These are phyloP conservation scores for Brachionus rubens DNA, from an alignment of 1,140 invertebrate species.

Conservation along the genomic window DNA sequence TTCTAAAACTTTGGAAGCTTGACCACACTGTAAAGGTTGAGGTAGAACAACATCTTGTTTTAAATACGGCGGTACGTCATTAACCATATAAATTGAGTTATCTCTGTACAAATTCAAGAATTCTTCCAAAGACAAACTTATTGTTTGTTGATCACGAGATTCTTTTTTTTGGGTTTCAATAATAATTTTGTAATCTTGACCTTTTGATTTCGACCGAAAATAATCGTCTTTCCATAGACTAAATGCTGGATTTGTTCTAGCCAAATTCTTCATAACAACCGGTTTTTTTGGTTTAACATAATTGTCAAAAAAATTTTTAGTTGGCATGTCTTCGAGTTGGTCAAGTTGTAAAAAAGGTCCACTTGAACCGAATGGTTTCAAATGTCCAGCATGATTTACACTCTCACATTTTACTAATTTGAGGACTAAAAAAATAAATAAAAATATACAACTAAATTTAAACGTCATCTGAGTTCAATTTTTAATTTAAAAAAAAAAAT, in stretches of 20 bases:
- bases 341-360: constrained; percentile 50
- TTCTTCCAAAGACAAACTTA: constrained; percentile 52
- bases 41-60: constrained; percentile 49
- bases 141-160: constrained; percentile 49
- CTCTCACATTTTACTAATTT: background rate
- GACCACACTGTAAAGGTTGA: constrained; percentile 15
- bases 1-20: background rate
- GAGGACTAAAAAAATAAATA: background rate
- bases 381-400: constrained; percentile 49
- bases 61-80: constrained; percentile 53
- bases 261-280: constrained; percentile 52
- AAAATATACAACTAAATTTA: background rate
- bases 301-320: constrained; percentile 52
- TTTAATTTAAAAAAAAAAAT: no score
- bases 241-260: constrained; percentile 52
- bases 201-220: constrained; percentile 50
- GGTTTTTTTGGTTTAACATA: constrained; percentile 51
- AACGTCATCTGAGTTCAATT: no score
- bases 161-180: constrained; percentile 58
- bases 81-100: constrained; percentile 55
- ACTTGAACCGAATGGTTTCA: constrained; percentile 53
- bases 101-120: constrained; percentile 55
- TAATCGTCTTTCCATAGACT: constrained; percentile 55
- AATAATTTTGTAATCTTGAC: constrained; percentile 48
- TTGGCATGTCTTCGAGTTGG: constrained; percentile 50